Percentiles rank a stretch among this genome's conserved stretches.
phyloP scores from a whole-genome alignment of 2,797 vertebrate species.

The Adrianichthys oophorus region DNA sequence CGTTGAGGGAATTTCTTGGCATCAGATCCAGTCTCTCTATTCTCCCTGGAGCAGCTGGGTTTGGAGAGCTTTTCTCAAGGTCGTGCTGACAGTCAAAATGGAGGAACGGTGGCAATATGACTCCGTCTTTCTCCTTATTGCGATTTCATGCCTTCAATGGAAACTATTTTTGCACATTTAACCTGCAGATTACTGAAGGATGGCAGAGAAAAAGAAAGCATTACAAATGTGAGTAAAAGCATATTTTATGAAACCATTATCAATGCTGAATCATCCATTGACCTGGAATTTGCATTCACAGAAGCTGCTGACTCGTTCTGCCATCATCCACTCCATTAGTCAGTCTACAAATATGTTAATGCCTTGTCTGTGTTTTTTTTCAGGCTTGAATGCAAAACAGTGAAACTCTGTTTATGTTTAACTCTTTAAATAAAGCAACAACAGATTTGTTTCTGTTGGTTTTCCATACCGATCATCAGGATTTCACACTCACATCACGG shows the following conservation, averaged over 20 bases:
- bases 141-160: slow-evolving; percentile 28
- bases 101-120: slow-evolving; percentile 26
- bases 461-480: slow-evolving; percentile 2
- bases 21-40: slow-evolving; percentile 2
- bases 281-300: too few species aligned
- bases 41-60: slow-evolving; percentile 51
- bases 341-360: not conserved
- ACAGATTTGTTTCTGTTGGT: slow-evolving; percentile 34
- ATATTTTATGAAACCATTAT: slow-evolving; percentile 33
- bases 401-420: not conserved
- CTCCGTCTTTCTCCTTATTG: slow-evolving; percentile 41
- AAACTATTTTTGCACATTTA: slow-evolving; percentile 7
- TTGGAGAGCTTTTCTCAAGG: slow-evolving; percentile 54
- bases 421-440: slow-evolving; percentile 1
- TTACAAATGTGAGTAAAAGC: slow-evolving; percentile 14
- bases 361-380: not conserved
- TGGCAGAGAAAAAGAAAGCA: not conserved
- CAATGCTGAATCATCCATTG: not conserved
- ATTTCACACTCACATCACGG: slow-evolving; percentile 37
- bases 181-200: slow-evolving; percentile 21
- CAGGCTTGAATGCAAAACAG: not conserved
- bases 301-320: too few species aligned
- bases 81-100: slow-evolving; percentile 41
- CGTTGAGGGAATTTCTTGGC: too few species aligned
- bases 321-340: too few species aligned